Evolutionary conservation across 2,113 vertebrate species (phyloP).

Genomic region (Vanacampus margaritifer): DNA sequence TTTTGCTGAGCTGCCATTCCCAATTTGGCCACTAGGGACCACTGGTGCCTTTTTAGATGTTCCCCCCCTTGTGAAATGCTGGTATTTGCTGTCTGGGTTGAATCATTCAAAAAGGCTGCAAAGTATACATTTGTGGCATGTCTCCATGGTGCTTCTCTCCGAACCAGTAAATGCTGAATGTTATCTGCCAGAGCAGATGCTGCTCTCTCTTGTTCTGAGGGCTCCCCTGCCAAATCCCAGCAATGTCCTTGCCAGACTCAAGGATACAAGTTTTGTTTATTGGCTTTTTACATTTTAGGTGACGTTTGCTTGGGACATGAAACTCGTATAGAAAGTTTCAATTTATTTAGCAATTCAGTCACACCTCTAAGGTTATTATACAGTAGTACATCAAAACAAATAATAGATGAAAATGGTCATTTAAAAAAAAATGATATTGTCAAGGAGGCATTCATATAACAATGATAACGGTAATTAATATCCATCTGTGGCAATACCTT

Average conservation of each 20-base stretch:
- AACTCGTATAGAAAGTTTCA: not conserved
- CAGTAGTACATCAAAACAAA: not conserved
- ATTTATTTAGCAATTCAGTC: not conserved
- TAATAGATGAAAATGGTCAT: not conserved
- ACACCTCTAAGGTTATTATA: not conserved
- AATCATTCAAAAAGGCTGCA: not conserved
- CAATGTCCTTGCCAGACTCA: constrained; percentile 13
- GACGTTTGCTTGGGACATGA: not conserved
- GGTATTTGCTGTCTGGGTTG: not conserved
- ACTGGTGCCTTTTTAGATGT: not conserved
- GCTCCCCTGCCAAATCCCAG: not conserved
- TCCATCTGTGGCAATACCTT: not conserved
- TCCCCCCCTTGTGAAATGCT: not conserved
- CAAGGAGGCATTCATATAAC: not conserved
- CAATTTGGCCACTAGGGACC: not conserved
- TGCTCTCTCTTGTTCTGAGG: constrained; percentile 5
- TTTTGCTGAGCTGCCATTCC: not conserved
- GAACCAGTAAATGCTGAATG: constrained; percentile 7
- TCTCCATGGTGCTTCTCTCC: not conserved
- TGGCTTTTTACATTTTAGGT: constrained; percentile 8
- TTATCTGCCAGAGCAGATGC: constrained; percentile 6
- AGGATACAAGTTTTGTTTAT: constrained; percentile 20
- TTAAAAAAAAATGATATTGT: not conserved
- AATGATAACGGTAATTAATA: not conserved
- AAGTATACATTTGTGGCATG: not conserved